Evolutionary conservation across 1,140 invertebrate species (phyloP).

Genomic region (Leptinotarsa lineolata): DNA sequence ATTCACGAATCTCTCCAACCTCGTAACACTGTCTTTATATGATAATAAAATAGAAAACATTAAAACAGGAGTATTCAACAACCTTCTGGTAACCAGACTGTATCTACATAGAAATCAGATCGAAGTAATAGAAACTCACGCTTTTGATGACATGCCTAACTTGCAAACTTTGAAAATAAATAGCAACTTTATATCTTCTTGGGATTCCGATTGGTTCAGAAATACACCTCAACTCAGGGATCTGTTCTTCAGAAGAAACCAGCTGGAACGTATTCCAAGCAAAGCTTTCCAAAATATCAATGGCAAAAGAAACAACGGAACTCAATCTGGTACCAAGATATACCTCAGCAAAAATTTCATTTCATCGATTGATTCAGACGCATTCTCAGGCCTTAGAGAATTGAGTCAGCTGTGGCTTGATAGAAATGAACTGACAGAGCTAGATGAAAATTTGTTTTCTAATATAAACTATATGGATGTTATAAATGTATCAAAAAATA

Average conservation of each 20-base stretch:
- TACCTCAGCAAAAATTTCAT: conserved; percentile 50
- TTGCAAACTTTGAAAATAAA: conserved; percentile 47
- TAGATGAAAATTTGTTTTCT: conserved; percentile 36
- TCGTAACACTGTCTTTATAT: conserved; percentile 42
- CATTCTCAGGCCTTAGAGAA: conserved; percentile 40
- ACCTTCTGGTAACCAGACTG: conserved; percentile 42
- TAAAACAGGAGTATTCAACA: conserved; percentile 49
- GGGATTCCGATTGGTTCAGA: conserved; percentile 50
- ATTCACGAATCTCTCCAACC: conserved; percentile 47
- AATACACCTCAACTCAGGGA: conserved; percentile 42
- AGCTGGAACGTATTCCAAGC: conserved; percentile 39
- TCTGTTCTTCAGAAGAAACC: conserved; percentile 45
- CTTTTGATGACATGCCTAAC: conserved; percentile 50
- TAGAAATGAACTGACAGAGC: conserved; percentile 41
- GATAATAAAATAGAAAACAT: conserved; percentile 47
- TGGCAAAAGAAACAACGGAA: conserved; percentile 32
- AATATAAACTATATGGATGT: conserved; percentile 37
- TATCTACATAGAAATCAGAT: conserved; percentile 49
- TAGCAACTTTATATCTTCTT: conserved; percentile 41
- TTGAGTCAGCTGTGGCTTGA: conserved; percentile 46
- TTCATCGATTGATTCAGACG: conserved; percentile 37
- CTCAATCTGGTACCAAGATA: conserved; percentile 39
- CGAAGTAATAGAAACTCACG: conserved; percentile 41
- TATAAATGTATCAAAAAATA: conserved; percentile 44
- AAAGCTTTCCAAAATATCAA: conserved; percentile 47